A percentile compares a stretch with the other conserved stretches of the same genome.
Evolutionary conservation across 2,113 vertebrate genomes (phyloP).

Genomic region (Neogobius melanostomus): DNA sequence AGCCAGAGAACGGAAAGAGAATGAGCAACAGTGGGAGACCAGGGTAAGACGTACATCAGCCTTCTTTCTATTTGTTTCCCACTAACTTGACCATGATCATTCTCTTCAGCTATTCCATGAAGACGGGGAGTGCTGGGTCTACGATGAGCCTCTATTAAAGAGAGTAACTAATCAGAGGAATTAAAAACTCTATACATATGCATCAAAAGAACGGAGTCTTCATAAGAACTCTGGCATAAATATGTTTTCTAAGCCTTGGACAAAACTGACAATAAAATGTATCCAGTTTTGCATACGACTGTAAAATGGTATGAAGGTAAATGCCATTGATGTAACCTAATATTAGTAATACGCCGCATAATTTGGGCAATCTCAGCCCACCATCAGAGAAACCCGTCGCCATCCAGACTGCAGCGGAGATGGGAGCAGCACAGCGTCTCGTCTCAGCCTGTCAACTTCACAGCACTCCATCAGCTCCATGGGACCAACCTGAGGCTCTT

Average conservation of each 20-base stretch:
- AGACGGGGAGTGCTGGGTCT: slow-evolving; percentile 98
- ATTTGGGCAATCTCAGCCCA: slow-evolving; percentile 58
- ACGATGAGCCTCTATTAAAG: slow-evolving; percentile 94
- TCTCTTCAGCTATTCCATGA: slow-evolving; percentile 91
- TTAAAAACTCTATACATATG: slow-evolving; percentile 68
- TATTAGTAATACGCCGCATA: slow-evolving; percentile 53
- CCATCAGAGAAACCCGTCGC: slow-evolving; percentile 32
- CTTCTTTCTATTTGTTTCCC: background rate
- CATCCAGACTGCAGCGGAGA: slow-evolving; percentile 43
- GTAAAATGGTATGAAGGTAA: slow-evolving; percentile 63
- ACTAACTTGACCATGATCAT: background rate
- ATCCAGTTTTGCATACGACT: slow-evolving; percentile 78
- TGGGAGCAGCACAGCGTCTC: slow-evolving; percentile 1
- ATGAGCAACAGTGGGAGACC: slow-evolving; percentile 93
- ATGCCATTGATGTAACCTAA: slow-evolving; percentile 62
- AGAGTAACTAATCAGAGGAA: slow-evolving; percentile 84
- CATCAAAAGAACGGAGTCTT: slow-evolving; percentile 71
- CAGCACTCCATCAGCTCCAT: slow-evolving; percentile 41
- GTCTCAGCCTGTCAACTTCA: slow-evolving; percentile 34
- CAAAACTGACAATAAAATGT: slow-evolving; percentile 71
- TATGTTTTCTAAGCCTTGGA: slow-evolving; percentile 74
- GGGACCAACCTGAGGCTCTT: slow-evolving; percentile 26
- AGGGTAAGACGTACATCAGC: slow-evolving; percentile 78
- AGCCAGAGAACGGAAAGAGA: slow-evolving; percentile 94
- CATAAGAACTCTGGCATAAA: slow-evolving; percentile 78